These are phyloP conservation scores for Lasiommata megera DNA, from an alignment of 2,888 invertebrate genomes.

Conservation along the genomic window DNA sequence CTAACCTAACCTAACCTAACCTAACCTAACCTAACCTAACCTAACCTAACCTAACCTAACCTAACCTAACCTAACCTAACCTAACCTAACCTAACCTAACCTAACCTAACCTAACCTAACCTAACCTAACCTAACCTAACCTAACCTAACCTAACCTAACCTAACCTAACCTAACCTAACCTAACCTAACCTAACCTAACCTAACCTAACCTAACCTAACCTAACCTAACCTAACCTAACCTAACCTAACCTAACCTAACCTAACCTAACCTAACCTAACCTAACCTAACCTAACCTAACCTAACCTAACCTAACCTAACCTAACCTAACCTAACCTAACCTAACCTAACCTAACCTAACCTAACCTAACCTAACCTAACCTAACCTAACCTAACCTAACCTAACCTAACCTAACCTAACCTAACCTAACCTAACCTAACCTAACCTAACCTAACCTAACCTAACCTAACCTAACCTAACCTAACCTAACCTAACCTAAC, in stretches of 20 bases:
- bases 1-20: not conserved
- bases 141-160: not conserved
- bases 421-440: conserved; percentile 25
- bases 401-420: conserved; percentile 30
- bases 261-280: conserved; percentile 7
- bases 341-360: conserved; percentile 29
- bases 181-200: not conserved
- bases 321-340: conserved; percentile 28
- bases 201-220: not conserved
- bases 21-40: not conserved
- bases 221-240: conserved; percentile 7
- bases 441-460: conserved; percentile 29
- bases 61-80: not conserved
- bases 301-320: conserved; percentile 2
- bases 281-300: not conserved
- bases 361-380: conserved; percentile 29
- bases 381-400: conserved; percentile 28
- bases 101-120: not conserved
- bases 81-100: not conserved
- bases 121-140: not conserved
- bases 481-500: conserved; percentile 5
- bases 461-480: conserved; percentile 15
- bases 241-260: conserved; percentile 5
- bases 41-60: conserved; percentile 6
- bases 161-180: not conserved